Evolutionary conservation across 2,113 vertebrate genomes (phyloP).

Genomic region (Bagarius yarrelli): DNA sequence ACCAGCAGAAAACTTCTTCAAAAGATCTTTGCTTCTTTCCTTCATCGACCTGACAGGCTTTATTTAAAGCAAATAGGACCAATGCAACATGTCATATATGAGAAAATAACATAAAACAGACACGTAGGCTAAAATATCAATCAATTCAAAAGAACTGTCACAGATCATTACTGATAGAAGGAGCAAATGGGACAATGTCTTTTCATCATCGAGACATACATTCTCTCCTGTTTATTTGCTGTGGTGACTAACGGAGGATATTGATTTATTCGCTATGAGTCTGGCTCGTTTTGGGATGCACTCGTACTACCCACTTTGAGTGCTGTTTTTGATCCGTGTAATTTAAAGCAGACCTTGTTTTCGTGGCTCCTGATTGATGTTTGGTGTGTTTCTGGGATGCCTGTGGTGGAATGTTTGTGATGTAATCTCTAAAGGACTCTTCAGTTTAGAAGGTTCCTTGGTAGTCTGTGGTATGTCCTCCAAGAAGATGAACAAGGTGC

Average conservation of each 20-base stretch:
- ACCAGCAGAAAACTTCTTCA: constrained; percentile 31
- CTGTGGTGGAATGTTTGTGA: constrained; percentile 50
- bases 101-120: constrained; percentile 37
- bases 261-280: constrained; percentile 22
- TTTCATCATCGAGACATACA: constrained; percentile 34
- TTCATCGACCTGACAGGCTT: constrained; percentile 21
- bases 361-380: constrained; percentile 27
- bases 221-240: constrained; percentile 17
- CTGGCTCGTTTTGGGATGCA: constrained; percentile 2
- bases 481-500: constrained; percentile 57
- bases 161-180: constrained; percentile 29
- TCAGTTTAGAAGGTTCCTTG: constrained; percentile 55
- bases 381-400: constrained; percentile 27
- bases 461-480: constrained; percentile 48
- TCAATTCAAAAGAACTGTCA: constrained; percentile 38
- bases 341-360: constrained; percentile 42
- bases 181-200: constrained; percentile 31
- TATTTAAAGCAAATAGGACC: constrained; percentile 37
- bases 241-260: constrained; percentile 21
- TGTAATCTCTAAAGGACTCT: constrained; percentile 56
- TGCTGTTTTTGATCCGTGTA: constrained; percentile 43
- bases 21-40: constrained; percentile 25
- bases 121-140: constrained; percentile 39
- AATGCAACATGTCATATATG: constrained; percentile 17
- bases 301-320: constrained; percentile 4